These are phyloP conservation scores for Rhingia rostrata DNA, from an alignment of 2,888 invertebrate genomes.

Conservation along the genomic window DNA sequence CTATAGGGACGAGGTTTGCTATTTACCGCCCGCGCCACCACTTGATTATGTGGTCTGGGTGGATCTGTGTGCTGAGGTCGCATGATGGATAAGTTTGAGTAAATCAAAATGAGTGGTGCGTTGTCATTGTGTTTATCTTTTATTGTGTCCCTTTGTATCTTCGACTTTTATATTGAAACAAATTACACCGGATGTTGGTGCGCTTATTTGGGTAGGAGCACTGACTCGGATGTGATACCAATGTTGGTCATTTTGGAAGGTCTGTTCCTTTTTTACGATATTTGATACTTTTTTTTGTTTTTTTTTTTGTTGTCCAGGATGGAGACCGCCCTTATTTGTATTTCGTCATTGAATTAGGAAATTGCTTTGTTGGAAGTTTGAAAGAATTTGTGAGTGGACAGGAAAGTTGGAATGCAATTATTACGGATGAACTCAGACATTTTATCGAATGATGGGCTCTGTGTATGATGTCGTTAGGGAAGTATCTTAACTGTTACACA, in stretches of 20 bases:
- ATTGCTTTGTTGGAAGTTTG: conserved; percentile 20
- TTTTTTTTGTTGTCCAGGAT: background rate
- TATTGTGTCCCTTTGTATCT: background rate
- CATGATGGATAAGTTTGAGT: conserved; percentile 59
- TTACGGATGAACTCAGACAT: background rate
- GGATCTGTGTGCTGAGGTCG: conserved; percentile 13
- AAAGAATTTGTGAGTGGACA: background rate
- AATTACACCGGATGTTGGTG: conserved; percentile 19
- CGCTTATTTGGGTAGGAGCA: background rate
- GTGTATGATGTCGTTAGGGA: too few relatives aligned
- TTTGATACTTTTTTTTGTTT: conserved; percentile 1
- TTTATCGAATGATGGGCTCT: too few relatives aligned
- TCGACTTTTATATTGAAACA: conserved; percentile 11
- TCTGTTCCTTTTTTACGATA: background rate
- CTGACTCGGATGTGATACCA: background rate
- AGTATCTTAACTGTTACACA: too few relatives aligned
- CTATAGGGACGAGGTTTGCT: conserved; percentile 28
- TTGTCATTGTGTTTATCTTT: conserved; percentile 8
- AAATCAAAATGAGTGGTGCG: conserved; percentile 46
- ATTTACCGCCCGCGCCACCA: conserved; percentile 6
- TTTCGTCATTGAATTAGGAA: conserved; percentile 25
- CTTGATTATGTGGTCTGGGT: conserved; percentile 36
- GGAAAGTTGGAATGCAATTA: conserved; percentile 16
- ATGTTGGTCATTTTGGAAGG: background rate
- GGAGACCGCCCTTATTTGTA: conserved; percentile 10